A percentile compares a stretch with the other conserved stretches of the same genome.
These are phyloP conservation scores for Elysia crispata DNA, from an alignment of 2,888 invertebrate genomes.

Conservation along the genomic window DNA sequence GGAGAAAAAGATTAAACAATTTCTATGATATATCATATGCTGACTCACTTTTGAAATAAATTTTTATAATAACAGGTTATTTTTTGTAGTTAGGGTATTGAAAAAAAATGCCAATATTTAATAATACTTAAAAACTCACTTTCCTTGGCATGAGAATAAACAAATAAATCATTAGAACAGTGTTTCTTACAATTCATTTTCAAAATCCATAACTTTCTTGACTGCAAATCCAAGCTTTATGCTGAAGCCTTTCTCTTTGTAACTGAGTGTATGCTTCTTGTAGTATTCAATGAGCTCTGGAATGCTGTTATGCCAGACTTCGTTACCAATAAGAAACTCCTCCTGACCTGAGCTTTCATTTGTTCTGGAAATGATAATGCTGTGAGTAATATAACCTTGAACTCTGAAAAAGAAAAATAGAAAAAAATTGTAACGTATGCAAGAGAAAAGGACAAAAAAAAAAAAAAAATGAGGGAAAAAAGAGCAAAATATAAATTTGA, in stretches of 20 bases:
- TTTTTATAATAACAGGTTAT: too few species aligned
- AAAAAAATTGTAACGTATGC: too few species aligned
- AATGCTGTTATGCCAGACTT: conserved; percentile 91
- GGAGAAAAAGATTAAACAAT: too few species aligned
- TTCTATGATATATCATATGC: too few species aligned
- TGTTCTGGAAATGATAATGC: conserved; percentile 89
- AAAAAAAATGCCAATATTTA: too few species aligned
- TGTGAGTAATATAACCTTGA: conserved; percentile 90
- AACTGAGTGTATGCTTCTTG: conserved; percentile 86
- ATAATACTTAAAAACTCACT: too few species aligned
- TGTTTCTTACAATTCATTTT: conserved; percentile 42
- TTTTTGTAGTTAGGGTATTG: too few species aligned
- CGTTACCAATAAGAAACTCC: conserved; percentile 91
- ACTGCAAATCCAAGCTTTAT: conserved; percentile 47
- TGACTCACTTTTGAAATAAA: too few species aligned
- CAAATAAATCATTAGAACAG: background rate
- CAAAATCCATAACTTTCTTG: conserved; percentile 44
- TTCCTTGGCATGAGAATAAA: too few species aligned
- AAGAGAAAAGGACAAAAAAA: too few species aligned
- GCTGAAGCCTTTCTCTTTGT: conserved; percentile 45
- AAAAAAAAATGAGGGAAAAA: too few species aligned
- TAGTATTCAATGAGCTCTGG: conserved; percentile 94
- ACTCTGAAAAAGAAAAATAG: conserved; percentile 78
- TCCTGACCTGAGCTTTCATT: conserved; percentile 80
- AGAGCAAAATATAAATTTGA: too few species aligned